Evolutionary conservation across 2,113 vertebrate species (phyloP).

Genomic region (Jaculus jaculus): DNA sequence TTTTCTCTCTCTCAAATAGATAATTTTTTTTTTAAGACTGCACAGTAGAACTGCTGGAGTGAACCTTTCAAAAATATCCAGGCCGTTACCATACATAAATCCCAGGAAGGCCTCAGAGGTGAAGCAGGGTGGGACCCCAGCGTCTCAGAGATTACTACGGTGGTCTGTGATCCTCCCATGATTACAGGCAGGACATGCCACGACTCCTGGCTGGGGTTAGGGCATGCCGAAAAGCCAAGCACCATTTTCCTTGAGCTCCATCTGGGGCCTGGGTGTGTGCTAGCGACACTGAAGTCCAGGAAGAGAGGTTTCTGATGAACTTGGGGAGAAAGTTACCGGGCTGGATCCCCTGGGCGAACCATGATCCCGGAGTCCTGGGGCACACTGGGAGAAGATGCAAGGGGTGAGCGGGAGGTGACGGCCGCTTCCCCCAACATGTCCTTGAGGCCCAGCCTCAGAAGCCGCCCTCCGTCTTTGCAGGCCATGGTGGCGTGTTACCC

Average conservation of each 20-base stretch:
- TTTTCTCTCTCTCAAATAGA: too few relatives aligned
- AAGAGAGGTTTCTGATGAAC: constrained; percentile 9
- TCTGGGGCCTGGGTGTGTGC: background rate
- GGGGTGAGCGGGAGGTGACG: background rate
- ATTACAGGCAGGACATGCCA: too few relatives aligned
- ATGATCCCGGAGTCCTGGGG: background rate
- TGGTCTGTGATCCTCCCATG: background rate
- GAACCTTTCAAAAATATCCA: background rate
- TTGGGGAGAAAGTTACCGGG: background rate
- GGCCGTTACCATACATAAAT: background rate
- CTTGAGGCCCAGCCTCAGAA: background rate
- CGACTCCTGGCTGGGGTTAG: background rate
- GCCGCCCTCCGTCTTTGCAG: constrained; percentile 80
- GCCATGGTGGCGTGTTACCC: constrained; percentile 97
- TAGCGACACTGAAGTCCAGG: background rate
- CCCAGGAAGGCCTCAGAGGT: background rate
- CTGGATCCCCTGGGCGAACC: background rate
- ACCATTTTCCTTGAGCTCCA: background rate
- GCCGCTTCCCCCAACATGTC: background rate
- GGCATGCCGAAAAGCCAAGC: background rate
- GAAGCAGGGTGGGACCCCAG: background rate
- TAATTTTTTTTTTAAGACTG: too few relatives aligned
- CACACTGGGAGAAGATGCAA: background rate
- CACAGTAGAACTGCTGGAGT: background rate
- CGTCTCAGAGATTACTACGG: background rate